Base-by-base conservation (phyloP, 2,888 invertebrate species). In the Agrochola litura region DNA sequence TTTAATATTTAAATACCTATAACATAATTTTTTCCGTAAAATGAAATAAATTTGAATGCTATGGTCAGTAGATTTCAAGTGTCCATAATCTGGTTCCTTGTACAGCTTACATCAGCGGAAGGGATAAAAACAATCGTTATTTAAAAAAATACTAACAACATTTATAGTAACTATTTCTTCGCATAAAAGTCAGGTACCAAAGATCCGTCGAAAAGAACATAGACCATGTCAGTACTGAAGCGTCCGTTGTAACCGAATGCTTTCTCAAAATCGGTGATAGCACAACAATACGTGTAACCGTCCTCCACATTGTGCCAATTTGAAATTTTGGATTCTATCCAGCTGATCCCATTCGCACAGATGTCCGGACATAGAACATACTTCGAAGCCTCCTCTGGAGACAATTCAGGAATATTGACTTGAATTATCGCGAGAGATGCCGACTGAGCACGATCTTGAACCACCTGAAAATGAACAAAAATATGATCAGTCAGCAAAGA, bases 281-380 rank as follows among this genome's bases (percentile, higher is more conserved):
- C 76, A 73, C 95, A 95, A 73, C 95, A 95, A 73, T 90, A 94
- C 0, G 90, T 92, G 69, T 90, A 95, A 0, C 95, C 95, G 46
- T 87, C 88, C 0, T 68, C 76, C 0, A 88, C 79, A 43, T 93
- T 85, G 1, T 82, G 84, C 94, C 94, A 95, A 8, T 88, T 66
- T 0, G 80, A 8, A n/a, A n/a, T n/a, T n/a, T n/a, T n/a, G 37
- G 82, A 85, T 0, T 66, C 79, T 90, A 95, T 88, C 95, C 95
- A 95, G 0, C 81, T 75, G 2, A 91, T 87, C 4, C 0, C 19
- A 10, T 2, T n/a, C 14, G 0, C 16, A 22, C 95, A 95, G 4
- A 94, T 89, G 63, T 95, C 93, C 1, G 14, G 71, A 77, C 95
- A 95, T 0, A 87, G 85, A 6, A 91, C 81, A n/a, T 92, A 82